These are phyloP conservation scores for Hippolais icterina DNA, from an alignment of 2,113 vertebrate genomes.

Conservation along the genomic window DNA sequence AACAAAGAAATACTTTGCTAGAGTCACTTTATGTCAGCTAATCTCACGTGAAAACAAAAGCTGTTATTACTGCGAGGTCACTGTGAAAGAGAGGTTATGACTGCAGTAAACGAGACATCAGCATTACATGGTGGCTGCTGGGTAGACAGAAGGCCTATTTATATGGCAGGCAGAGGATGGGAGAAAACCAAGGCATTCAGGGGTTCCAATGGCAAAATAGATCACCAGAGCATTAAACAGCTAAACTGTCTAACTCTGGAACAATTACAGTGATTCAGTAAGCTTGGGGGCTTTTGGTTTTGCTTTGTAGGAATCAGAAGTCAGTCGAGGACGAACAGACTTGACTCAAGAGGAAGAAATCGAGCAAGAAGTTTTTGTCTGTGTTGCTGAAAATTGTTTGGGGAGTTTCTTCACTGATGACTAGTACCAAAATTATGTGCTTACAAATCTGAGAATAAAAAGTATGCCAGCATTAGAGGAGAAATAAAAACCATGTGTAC, in stretches of 20 bases:
- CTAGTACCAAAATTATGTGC: background rate
- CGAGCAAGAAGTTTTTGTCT: background rate
- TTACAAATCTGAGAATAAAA: background rate
- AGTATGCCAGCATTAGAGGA: background rate
- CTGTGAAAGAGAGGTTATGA: background rate
- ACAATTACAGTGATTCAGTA: constrained; percentile 32
- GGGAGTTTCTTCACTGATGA: background rate
- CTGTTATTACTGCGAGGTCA: constrained; percentile 1
- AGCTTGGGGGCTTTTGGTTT: constrained; percentile 16
- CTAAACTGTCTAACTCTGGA: constrained; percentile 6
- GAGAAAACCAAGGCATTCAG: constrained; percentile 13
- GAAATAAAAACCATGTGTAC: background rate
- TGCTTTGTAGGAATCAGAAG: background rate
- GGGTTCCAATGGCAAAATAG: background rate
- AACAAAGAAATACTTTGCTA: background rate
- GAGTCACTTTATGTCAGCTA: background rate
- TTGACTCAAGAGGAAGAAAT: background rate
- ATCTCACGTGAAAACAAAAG: background rate
- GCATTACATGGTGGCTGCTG: constrained; percentile 2
- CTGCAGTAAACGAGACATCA: background rate
- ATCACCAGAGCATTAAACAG: constrained; percentile 35
- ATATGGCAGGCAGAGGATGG: background rate
- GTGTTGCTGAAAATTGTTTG: background rate
- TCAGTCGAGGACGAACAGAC: background rate
- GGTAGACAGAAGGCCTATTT: constrained; percentile 40